phyloP scores from a whole-genome alignment of 1,140 invertebrate genomes.

The Palaemon carinicauda region DNA sequence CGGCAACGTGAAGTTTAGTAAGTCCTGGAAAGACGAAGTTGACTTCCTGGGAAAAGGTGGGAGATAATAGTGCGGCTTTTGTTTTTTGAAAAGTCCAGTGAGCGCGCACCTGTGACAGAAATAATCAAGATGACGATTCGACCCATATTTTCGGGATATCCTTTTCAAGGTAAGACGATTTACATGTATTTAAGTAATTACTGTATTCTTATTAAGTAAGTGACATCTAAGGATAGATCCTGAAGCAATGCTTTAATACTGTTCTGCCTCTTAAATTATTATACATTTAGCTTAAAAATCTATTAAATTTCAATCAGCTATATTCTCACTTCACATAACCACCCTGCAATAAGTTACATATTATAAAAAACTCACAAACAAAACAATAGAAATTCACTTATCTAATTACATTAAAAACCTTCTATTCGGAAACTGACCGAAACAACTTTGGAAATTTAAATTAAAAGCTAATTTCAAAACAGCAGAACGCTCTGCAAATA shows the following conservation, averaged over 20 bases:
- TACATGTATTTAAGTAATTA: neutral
- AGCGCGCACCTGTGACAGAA: neutral
- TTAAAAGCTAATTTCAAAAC: too few relatives aligned
- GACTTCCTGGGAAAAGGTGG: neutral
- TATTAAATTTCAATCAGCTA: too few relatives aligned
- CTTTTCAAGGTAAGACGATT: constrained; percentile 38
- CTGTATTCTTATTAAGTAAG: neutral
- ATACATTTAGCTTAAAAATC: too few relatives aligned
- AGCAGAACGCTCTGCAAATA: too few relatives aligned
- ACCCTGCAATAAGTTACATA: too few relatives aligned
- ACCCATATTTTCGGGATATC: constrained; percentile 44
- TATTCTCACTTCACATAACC: too few relatives aligned
- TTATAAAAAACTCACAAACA: too few relatives aligned
- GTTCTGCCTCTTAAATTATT: neutral
- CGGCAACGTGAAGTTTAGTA: neutral
- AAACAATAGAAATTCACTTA: too few relatives aligned
- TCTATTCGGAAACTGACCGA: too few relatives aligned
- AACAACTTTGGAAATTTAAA: too few relatives aligned
- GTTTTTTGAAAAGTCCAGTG: too few relatives aligned
- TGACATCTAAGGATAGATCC: neutral
- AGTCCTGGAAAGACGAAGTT: neutral
- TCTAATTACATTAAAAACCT: too few relatives aligned
- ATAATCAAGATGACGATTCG: constrained; percentile 30
- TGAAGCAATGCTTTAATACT: neutral
- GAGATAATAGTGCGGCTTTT: neutral